Conservation (phyloP, 2,888 invertebrate genomes). For the Catocala fraxini region DNA sequence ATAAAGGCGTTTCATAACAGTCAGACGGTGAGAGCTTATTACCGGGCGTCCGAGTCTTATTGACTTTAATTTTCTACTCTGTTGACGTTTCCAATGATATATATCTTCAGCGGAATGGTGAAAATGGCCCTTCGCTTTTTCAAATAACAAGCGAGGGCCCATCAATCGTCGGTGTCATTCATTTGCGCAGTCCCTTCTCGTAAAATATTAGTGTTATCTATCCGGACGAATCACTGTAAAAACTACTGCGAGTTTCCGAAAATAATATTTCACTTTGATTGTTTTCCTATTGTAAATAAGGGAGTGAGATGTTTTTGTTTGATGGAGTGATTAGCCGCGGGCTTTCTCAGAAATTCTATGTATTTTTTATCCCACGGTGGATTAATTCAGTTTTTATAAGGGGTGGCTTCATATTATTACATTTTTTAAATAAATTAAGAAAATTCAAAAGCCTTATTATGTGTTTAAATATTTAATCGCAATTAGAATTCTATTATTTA, state of each 20-base stretch:
- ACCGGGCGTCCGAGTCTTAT: constrained; percentile 73
- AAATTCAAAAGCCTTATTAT: too few relatives aligned
- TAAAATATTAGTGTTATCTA: constrained; percentile 84
- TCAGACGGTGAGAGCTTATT: constrained; percentile 72
- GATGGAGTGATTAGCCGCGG: constrained; percentile 67
- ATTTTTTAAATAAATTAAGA: not conserved
- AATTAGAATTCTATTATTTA: too few relatives aligned
- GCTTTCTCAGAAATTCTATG: constrained; percentile 45
- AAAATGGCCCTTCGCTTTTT: constrained; percentile 84
- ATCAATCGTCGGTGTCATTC: constrained; percentile 84
- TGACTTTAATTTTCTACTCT: constrained; percentile 86
- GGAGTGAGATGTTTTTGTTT: constrained; percentile 71
- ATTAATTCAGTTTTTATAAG: not conserved
- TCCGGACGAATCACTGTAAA: constrained; percentile 79
- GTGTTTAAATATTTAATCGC: too few relatives aligned
- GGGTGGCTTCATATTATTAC: not conserved
- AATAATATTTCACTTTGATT: constrained; percentile 83
- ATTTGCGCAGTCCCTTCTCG: constrained; percentile 77
- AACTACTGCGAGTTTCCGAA: constrained; percentile 74
- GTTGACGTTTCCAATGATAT: constrained; percentile 85
- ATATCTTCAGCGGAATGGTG: constrained; percentile 77
- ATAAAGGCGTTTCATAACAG: constrained; percentile 77
- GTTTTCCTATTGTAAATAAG: constrained; percentile 85
- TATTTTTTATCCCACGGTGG: constrained; percentile 14
- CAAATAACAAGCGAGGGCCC: constrained; percentile 83